phyloP scores from a whole-genome alignment of 2,888 invertebrate species.

The Hyppa rectilinea region DNA sequence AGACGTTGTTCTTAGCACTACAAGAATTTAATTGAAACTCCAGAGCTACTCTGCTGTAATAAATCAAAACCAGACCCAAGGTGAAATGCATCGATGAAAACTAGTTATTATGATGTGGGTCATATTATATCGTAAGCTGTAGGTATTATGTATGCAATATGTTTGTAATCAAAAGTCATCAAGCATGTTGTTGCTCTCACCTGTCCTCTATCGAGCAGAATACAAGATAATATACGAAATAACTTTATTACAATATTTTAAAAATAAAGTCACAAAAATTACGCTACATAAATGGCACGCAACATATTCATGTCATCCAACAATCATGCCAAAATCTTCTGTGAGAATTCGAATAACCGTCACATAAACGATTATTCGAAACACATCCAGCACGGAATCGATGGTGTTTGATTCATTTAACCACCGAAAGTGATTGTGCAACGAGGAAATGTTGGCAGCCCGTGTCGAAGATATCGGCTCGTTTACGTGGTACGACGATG shows the following conservation, averaged over 20 bases:
- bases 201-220: constrained; percentile 8
- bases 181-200: constrained; percentile 13
- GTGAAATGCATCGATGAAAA: constrained; percentile 38
- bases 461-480: constrained; percentile 59
- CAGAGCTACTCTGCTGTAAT: constrained; percentile 2
- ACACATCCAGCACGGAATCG: constrained; percentile 40
- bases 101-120: constrained; percentile 42
- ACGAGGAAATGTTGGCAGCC: constrained; percentile 68
- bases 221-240: neutral
- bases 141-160: constrained; percentile 22
- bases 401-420: constrained; percentile 57
- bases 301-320: constrained; percentile 13
- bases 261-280: neutral
- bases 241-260: neutral
- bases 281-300: neutral
- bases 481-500: constrained; percentile 65
- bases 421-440: constrained; percentile 72
- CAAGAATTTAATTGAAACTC: neutral
- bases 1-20: neutral
- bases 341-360: constrained; percentile 29
- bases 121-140: constrained; percentile 24
- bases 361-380: constrained; percentile 22
- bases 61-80: constrained; percentile 29
- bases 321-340: constrained; percentile 19
- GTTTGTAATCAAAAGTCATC: constrained; percentile 27